A percentile compares a stretch with the other conserved stretches of the same genome.
These are phyloP conservation scores for Chydorus sphaericus DNA, from an alignment of 2,888 invertebrate species.

Conservation along the genomic window DNA sequence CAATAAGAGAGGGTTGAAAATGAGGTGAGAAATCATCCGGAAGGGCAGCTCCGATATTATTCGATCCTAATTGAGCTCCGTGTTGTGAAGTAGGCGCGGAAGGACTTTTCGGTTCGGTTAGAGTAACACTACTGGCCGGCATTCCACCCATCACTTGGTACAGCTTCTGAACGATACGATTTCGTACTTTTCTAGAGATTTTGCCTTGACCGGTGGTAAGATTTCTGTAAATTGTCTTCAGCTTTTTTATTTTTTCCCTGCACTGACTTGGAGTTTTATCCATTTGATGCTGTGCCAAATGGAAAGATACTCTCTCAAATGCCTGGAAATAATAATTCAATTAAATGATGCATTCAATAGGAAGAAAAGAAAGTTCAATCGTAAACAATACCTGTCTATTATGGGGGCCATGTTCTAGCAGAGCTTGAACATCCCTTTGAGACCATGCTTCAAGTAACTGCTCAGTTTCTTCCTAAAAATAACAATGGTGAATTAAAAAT, in stretches of 20 bases:
- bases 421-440: slow-evolving; percentile 7
- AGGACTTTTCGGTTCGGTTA: not conserved
- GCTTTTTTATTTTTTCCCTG: slow-evolving; percentile 13
- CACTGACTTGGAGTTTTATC: slow-evolving; percentile 13
- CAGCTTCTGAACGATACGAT: slow-evolving; percentile 7
- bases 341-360: not conserved
- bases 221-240: slow-evolving; percentile 12
- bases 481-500: not conserved
- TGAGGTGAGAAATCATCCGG: not conserved
- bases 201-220: slow-evolving; percentile 7
- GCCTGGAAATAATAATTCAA: not conserved
- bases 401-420: slow-evolving; percentile 11
- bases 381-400: slow-evolving; percentile 7
- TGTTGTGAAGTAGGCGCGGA: not conserved
- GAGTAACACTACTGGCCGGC: not conserved
- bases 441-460: slow-evolving; percentile 11
- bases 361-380: not conserved
- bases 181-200: slow-evolving; percentile 1
- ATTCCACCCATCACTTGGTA: slow-evolving; percentile 7
- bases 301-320: slow-evolving; percentile 10
- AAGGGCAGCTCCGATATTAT: not conserved
- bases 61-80: not conserved
- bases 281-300: slow-evolving; percentile 6
- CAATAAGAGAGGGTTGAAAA: not conserved
- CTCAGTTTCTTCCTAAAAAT: slow-evolving; percentile 14